These are phyloP conservation scores for Torymus texanus DNA, from an alignment of 2,888 invertebrate genomes.

Conservation along the genomic window DNA sequence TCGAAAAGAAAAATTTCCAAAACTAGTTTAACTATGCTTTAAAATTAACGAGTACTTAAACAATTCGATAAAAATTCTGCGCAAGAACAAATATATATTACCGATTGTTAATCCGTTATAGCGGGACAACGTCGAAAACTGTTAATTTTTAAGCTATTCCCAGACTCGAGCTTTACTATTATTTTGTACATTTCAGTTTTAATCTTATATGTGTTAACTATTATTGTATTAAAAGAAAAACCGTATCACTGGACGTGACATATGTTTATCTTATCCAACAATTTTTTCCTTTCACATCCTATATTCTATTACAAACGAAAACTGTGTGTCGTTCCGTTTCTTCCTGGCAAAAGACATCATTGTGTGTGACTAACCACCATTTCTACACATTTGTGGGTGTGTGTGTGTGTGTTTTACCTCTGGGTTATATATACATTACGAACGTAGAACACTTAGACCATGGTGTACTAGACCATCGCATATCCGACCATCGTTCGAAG, in stretches of 20 bases:
- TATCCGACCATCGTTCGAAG: constrained; percentile 24
- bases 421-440: constrained; percentile 3
- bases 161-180: constrained; percentile 19
- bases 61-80: constrained; percentile 1
- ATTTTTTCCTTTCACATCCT: constrained; percentile 3
- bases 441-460: constrained; percentile 12
- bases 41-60: not conserved
- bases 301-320: not conserved
- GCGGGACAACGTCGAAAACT: not conserved
- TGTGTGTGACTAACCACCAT: constrained; percentile 16
- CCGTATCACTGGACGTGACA: not conserved
- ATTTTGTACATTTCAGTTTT: constrained; percentile 35
- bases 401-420: not conserved
- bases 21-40: not conserved
- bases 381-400: too few relatives aligned
- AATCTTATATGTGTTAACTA: constrained; percentile 8
- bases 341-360: not conserved
- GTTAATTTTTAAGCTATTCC: constrained; percentile 36
- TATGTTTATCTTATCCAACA: not conserved
- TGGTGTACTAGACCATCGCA: constrained; percentile 11
- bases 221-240: not conserved
- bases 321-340: not conserved
- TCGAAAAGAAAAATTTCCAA: not conserved
- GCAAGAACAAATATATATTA: constrained; percentile 9
- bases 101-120: constrained; percentile 27